Conservation (phyloP, 2,888 invertebrate species). For the Cerceris rybyensis region DNA sequence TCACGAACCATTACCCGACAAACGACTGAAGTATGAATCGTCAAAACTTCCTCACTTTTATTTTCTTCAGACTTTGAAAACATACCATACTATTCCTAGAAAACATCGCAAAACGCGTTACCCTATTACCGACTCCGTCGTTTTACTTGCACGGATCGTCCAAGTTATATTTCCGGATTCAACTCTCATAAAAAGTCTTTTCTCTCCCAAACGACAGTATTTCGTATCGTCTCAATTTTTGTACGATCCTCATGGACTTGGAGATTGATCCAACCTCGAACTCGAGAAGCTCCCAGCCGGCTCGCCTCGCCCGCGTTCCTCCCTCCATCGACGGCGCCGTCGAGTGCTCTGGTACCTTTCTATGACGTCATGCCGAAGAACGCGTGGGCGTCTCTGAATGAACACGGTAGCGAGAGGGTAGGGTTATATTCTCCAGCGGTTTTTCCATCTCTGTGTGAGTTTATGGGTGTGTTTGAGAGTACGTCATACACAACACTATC, state of each 20-base stretch:
- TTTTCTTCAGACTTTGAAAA: not conserved
- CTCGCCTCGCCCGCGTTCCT: slow-evolving; percentile 11
- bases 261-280: too few relatives aligned
- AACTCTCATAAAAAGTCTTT: too few relatives aligned
- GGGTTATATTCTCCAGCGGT: slow-evolving; percentile 15
- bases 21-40: not conserved
- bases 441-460: not conserved
- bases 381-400: slow-evolving; percentile 64
- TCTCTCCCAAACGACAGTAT: too few relatives aligned
- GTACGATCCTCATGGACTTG: too few relatives aligned
- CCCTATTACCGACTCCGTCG: too few relatives aligned
- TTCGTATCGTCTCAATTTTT: too few relatives aligned
- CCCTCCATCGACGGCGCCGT: slow-evolving; percentile 10
- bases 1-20: too few relatives aligned
- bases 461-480: not conserved
- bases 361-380: slow-evolving; percentile 70
- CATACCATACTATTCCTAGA: too few relatives aligned
- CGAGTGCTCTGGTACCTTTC: slow-evolving; percentile 56
- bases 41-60: not conserved
- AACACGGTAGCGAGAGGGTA: slow-evolving; percentile 24
- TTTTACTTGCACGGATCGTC: too few relatives aligned
- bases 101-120: too few relatives aligned
- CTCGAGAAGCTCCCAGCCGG: not conserved
- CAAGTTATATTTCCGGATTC: too few relatives aligned
- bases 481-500: not conserved